Base-by-base conservation (phyloP, 2,888 invertebrate species). In the Caenorhabditis doughertyi region DNA sequence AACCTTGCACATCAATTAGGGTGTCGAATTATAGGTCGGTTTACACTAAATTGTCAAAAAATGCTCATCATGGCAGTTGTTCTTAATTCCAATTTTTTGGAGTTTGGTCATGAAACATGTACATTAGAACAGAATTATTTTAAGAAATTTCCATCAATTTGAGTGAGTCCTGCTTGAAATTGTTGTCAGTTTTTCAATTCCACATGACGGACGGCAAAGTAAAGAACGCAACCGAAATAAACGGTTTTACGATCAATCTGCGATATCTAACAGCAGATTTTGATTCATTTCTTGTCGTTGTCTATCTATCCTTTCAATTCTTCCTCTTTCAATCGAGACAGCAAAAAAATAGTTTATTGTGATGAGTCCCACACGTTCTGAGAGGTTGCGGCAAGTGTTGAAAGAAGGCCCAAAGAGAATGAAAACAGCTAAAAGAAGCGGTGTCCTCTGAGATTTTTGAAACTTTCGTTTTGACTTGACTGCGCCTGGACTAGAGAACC, bases 331-430 rank as follows among this genome's bases (percentile, higher is more conserved):
- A 42, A 11, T 27, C 29, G 55, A n/a, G n/a, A 11, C n/a, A 27
- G 25, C 25, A 16, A 53, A 55, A 64, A 60, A 73, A 65, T 74
- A 77, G 62, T 77, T 77, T 77, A 77, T 68, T 77, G 77, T 77
- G 77, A 77, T 77, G 68, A 77, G 77, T 77, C 62, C 77, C 77
- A 77, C 77, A 77, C 77, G 77, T 68, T 68, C 47, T 35, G 47
- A 25, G 44, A 25, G 51, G 35, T 53, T 53, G 25, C 68, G 23
- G 68, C 47, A 55, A 70, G 68, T 51, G 60, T 51, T 51, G 76
- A 76, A 56, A 53, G 67, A 49, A 29, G n/a, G n/a, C n/a, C n/a
- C n/a, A n/a, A n/a, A n/a, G n/a, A n/a, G 35, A 76, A 51, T 39
- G 42, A 76, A 77, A 77, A 68, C 77, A 77, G 68, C 68, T 77